A percentile compares a stretch with the other conserved stretches of the same genome.
phyloP scores from a whole-genome alignment of 1,140 invertebrate genomes.

The Idris sp. region DNA sequence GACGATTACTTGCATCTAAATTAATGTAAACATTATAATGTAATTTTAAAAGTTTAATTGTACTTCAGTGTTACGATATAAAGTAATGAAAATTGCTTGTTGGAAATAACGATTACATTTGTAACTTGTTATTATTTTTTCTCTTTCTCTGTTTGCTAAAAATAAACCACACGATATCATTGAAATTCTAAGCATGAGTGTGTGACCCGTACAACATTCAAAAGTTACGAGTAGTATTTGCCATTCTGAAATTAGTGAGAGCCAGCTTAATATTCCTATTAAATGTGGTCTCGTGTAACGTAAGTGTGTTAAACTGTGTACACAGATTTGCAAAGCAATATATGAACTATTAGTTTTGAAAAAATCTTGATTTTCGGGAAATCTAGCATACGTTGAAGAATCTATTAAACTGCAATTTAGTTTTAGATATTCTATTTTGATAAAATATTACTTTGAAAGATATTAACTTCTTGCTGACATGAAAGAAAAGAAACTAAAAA shows the following conservation, averaged over 20 bases:
- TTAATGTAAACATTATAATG: too few relatives aligned
- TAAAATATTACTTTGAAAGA: too few relatives aligned
- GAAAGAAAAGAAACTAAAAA: too few relatives aligned
- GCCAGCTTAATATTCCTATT: conserved; percentile 47
- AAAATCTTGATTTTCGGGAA: conserved; percentile 2
- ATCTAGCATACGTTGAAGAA: neutral
- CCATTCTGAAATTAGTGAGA: conserved; percentile 61
- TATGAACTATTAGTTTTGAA: conserved; percentile 15
- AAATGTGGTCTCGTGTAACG: conserved; percentile 28
- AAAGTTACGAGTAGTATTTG: conserved; percentile 62
- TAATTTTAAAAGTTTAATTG: too few relatives aligned
- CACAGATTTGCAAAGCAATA: conserved; percentile 10
- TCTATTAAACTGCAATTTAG: neutral
- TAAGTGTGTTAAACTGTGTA: conserved; percentile 21
- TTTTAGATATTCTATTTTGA: too few relatives aligned
- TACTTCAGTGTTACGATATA: too few relatives aligned
- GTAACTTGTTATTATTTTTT: conserved; percentile 2
- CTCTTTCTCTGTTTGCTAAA: too few relatives aligned
- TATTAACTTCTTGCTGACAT: too few relatives aligned
- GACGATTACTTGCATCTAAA: too few relatives aligned
- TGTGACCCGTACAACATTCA: conserved; percentile 38
- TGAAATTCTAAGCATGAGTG: conserved; percentile 15
- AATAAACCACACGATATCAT: conserved; percentile 2
- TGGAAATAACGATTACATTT: neutral
- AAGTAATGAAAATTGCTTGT: too few relatives aligned